Evolutionary conservation across 2,888 invertebrate species (phyloP).

Genomic region (Troglohyphantes excavatus): DNA sequence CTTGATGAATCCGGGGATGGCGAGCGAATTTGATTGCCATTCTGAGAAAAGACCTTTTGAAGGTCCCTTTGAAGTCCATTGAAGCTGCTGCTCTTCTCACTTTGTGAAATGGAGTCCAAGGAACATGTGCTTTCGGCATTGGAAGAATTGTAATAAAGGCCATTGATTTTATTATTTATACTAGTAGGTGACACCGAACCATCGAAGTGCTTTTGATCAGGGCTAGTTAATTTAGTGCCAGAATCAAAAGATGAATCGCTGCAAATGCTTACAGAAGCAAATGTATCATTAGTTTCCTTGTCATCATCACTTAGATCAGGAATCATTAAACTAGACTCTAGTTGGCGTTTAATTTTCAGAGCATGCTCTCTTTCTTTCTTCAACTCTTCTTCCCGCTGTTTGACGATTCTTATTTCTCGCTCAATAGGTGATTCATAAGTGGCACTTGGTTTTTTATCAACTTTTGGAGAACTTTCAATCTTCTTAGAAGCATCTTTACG

Average conservation of each 20-base stretch:
- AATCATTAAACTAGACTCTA: constrained; percentile 37
- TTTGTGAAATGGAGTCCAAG: constrained; percentile 60
- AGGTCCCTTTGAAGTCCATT: constrained; percentile 33
- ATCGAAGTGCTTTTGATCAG: constrained; percentile 20
- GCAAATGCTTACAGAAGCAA: constrained; percentile 64
- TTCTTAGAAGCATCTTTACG: constrained; percentile 69
- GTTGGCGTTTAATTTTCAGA: constrained; percentile 48
- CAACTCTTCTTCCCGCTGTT: constrained; percentile 84
- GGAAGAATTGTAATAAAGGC: constrained; percentile 60
- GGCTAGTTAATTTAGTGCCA: constrained; percentile 42
- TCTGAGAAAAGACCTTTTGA: constrained; percentile 36
- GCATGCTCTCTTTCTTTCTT: constrained; percentile 81
- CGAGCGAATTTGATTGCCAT: constrained; percentile 17
- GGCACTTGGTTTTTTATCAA: constrained; percentile 56
- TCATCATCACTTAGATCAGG: constrained; percentile 45
- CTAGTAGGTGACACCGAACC: constrained; percentile 32
- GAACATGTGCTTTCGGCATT: constrained; percentile 54
- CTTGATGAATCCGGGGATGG: constrained; percentile 56
- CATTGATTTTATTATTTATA: constrained; percentile 47
- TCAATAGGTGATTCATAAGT: constrained; percentile 84
- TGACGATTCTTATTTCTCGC: constrained; percentile 84
- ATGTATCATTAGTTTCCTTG: constrained; percentile 51
- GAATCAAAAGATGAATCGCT: constrained; percentile 72
- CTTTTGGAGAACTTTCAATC: constrained; percentile 51
- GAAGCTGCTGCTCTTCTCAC: constrained; percentile 39